These are phyloP conservation scores for Latrodectus geometricus DNA, from an alignment of 1,140 invertebrate genomes.

Conservation along the genomic window DNA sequence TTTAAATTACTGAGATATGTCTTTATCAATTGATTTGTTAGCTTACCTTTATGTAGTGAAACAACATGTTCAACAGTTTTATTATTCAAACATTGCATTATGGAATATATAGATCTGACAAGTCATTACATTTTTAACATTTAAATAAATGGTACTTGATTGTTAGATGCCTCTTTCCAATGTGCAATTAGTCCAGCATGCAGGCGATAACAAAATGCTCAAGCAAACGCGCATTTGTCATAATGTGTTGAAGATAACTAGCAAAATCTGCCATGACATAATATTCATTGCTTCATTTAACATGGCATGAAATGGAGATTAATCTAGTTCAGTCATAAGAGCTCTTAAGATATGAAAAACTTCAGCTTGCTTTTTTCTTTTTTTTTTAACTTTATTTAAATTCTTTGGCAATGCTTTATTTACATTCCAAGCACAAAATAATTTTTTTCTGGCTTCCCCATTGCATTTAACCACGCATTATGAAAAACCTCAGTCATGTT, in stretches of 20 bases:
- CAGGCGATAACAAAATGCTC: slow-evolving; percentile 9
- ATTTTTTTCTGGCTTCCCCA: not conserved
- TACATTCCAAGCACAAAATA: slow-evolving; percentile 1
- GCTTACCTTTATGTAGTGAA: too few species aligned
- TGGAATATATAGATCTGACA: not conserved
- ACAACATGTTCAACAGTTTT: too few species aligned
- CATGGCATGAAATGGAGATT: not conserved
- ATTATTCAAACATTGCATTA: too few species aligned
- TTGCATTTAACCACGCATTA: not conserved
- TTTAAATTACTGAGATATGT: too few species aligned
- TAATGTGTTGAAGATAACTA: not conserved
- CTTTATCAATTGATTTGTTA: too few species aligned
- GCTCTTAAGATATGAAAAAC: too few species aligned
- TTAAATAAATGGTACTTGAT: not conserved
- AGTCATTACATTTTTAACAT: slow-evolving; percentile 20
- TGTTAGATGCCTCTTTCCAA: not conserved
- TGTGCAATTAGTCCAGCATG: slow-evolving; percentile 12
- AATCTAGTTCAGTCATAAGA: not conserved
- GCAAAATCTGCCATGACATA: not conserved
- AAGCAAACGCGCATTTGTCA: not conserved
- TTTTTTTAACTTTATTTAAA: not conserved
- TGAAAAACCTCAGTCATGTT: slow-evolving; percentile 26
- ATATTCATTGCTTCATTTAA: not conserved
- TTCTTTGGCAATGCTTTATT: too few species aligned
- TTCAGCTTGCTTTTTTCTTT: slow-evolving; percentile 3